Conservation (phyloP, 2,888 invertebrate species). For the Rhabditoides inermis region DNA sequence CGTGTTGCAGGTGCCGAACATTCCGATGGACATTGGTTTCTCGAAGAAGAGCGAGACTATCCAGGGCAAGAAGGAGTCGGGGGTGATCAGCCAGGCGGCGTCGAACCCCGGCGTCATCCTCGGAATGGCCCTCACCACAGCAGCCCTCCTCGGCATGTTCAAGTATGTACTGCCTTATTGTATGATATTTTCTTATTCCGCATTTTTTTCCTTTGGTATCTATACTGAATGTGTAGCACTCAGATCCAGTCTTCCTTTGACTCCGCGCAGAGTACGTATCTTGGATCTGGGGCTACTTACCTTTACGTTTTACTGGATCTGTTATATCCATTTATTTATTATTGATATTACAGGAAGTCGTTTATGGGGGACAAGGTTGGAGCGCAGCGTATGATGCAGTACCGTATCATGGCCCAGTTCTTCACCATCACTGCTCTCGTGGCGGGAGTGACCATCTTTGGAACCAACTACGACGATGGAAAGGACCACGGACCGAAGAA, state of each 20-base stretch:
- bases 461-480: constrained; percentile 33
- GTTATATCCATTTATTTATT: neutral
- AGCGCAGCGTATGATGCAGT: constrained; percentile 45
- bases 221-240: too few species aligned
- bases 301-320: too few species aligned
- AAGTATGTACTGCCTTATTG: too few species aligned
- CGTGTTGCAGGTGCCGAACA: constrained; percentile 31
- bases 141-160: constrained; percentile 44
- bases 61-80: constrained; percentile 11
- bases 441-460: constrained; percentile 42
- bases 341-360: constrained; percentile 19
- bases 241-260: too few species aligned
- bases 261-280: too few species aligned
- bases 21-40: constrained; percentile 42
- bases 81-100: constrained; percentile 12
- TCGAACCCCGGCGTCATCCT: constrained; percentile 40
- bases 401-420: constrained; percentile 49
- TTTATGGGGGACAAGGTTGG: constrained; percentile 42
- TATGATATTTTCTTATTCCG: too few species aligned
- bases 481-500: too few species aligned
- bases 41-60: constrained; percentile 8
- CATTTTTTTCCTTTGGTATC: too few species aligned
- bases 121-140: constrained; percentile 41
- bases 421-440: constrained; percentile 45
- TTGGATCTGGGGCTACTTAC: too few species aligned